Evolutionary conservation across 2,888 invertebrate genomes (phyloP).

Genomic region (Ormyrus thymus): DNA sequence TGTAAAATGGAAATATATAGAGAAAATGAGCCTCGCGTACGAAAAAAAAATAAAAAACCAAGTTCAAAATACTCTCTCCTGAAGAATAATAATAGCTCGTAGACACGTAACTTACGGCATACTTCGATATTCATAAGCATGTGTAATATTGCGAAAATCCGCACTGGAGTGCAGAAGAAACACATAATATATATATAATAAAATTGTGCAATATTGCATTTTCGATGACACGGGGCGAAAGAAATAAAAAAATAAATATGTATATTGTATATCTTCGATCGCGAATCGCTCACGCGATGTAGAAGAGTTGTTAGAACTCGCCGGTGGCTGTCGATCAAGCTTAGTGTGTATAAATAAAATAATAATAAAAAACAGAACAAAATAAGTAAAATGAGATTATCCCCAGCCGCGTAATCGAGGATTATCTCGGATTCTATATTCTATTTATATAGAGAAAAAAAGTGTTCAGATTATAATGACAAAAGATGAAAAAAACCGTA

Average conservation of each 20-base stretch:
- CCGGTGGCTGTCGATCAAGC: conserved; percentile 12
- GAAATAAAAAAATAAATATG: conserved; percentile 11
- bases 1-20: conserved; percentile 47
- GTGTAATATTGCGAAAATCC: conserved; percentile 24
- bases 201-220: conserved; percentile 4
- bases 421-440: conserved; percentile 45
- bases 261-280: conserved; percentile 12
- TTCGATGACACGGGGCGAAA: background rate
- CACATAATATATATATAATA: background rate
- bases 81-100: conserved; percentile 23
- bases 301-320: conserved; percentile 8
- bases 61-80: conserved; percentile 52
- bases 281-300: background rate
- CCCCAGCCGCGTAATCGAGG: background rate
- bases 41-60: conserved; percentile 6
- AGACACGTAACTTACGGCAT: conserved; percentile 22
- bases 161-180: conserved; percentile 5
- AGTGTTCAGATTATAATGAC: conserved; percentile 52
- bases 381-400: conserved; percentile 22
- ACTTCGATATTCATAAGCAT: conserved; percentile 38
- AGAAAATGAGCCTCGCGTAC: conserved; percentile 35
- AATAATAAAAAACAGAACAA: conserved; percentile 7
- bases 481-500: conserved; percentile 61
- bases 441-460: conserved; percentile 51
- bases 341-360: conserved; percentile 43